Percentiles rank a stretch among this genome's conserved stretches.
Evolutionary conservation across 2,888 invertebrate genomes (phyloP).

Genomic region (Embidobia sp.): DNA sequence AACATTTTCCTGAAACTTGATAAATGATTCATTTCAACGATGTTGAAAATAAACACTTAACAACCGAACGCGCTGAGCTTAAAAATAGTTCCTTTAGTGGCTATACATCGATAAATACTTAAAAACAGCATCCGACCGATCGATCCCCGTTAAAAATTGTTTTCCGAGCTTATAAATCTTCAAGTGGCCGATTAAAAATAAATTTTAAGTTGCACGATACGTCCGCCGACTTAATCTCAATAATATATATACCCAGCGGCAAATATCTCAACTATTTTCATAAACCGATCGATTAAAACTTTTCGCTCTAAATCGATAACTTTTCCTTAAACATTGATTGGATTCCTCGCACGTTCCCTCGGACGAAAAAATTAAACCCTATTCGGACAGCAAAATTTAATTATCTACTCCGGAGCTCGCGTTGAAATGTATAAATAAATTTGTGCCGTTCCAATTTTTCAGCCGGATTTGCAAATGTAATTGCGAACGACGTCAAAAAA

Average conservation of each 20-base stretch:
- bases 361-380: not conserved
- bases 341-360: not conserved
- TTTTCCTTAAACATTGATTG: not conserved
- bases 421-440: too few relatives aligned
- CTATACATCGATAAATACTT: conserved; percentile 1
- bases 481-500: too few relatives aligned
- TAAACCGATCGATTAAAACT: conserved; percentile 6
- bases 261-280: conserved; percentile 11
- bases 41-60: too few relatives aligned
- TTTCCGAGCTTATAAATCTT: conserved; percentile 2
- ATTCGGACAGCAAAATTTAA: too few relatives aligned
- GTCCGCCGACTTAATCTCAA: not conserved
- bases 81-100: not conserved
- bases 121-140: not conserved
- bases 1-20: too few relatives aligned
- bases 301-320: not conserved
- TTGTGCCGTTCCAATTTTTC: too few relatives aligned
- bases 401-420: too few relatives aligned
- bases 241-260: not conserved
- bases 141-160: not conserved
- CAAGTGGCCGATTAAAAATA: conserved; percentile 1
- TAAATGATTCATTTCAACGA: too few relatives aligned
- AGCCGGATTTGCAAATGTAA: too few relatives aligned
- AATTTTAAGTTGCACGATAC: not conserved
- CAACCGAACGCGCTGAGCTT: not conserved